Conservation (phyloP, 2,797 vertebrate species). For the Lacerta bilineata region DNA sequence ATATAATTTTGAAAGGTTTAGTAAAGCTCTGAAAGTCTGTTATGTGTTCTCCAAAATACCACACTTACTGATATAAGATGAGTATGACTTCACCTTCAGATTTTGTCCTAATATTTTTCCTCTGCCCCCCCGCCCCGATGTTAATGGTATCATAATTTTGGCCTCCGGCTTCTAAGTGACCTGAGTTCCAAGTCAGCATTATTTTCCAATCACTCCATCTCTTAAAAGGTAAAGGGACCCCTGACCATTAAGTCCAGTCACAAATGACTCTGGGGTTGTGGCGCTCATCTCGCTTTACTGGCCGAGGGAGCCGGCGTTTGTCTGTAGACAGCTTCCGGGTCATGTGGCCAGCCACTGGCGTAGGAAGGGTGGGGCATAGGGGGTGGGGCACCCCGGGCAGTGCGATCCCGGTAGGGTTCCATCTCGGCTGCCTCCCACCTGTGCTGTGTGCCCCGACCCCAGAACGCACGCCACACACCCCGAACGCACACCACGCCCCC, state of each 20-base stretch:
- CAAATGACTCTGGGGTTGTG: too few relatives aligned
- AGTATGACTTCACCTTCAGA: fast-evolving
- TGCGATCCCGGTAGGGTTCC: too few relatives aligned
- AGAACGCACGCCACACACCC: too few relatives aligned
- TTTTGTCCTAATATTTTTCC: neutral
- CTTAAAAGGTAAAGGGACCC: neutral
- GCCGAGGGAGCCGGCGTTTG: too few relatives aligned
- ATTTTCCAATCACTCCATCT: conserved; percentile 6
- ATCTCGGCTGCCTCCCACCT: neutral
- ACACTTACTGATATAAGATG: neutral
- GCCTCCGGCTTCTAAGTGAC: conserved; percentile 37
- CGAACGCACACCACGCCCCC: too few relatives aligned
- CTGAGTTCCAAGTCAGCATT: conserved; percentile 33
- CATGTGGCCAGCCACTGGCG: neutral
- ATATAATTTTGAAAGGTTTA: neutral
- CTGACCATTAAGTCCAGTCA: too few relatives aligned
- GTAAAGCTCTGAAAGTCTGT: neutral
- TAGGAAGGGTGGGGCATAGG: too few relatives aligned
- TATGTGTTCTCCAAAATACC: fast-evolving
- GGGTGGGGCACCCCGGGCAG: too few relatives aligned
- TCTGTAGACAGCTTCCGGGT: too few relatives aligned
- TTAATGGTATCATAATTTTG: conserved; percentile 35
- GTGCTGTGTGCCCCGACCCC: too few relatives aligned
- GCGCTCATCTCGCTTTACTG: too few relatives aligned
- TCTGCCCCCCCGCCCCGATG: neutral